Percentiles rank a stretch among this genome's conserved stretches.
Evolutionary conservation across 2,888 invertebrate species (phyloP).

Genomic region (Sycophila texana): DNA sequence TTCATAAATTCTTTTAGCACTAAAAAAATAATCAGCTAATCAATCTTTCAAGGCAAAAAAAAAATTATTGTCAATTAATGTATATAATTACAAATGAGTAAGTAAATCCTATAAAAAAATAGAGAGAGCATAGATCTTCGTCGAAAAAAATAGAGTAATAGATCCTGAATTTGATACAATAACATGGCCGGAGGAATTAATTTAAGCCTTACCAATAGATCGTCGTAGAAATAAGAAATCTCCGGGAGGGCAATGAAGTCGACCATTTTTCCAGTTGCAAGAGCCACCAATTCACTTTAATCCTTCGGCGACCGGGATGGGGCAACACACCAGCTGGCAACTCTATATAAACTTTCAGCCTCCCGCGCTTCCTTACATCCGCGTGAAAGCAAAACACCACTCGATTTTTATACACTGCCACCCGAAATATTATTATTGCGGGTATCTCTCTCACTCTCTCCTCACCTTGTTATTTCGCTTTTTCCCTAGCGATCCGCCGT

Average conservation of each 20-base stretch:
- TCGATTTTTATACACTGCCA: conserved; percentile 11
- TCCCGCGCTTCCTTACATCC: not conserved
- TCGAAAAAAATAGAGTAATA: no score
- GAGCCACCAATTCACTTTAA: conserved; percentile 34
- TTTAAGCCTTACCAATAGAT: conserved; percentile 66
- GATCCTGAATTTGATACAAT: not conserved
- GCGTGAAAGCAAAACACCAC: not conserved
- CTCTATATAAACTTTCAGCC: conserved; percentile 4
- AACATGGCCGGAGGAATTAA: not conserved
- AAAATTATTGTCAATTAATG: not conserved
- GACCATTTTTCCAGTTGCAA: conserved; percentile 65
- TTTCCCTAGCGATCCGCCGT: not conserved
- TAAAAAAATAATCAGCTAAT: no score
- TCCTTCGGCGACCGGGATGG: conserved; percentile 25
- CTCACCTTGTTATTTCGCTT: no score
- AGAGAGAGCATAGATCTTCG: no score
- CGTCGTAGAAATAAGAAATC: conserved; percentile 71
- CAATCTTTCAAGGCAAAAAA: no score
- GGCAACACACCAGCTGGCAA: not conserved
- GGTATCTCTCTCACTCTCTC: not conserved
- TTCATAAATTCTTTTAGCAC: no score
- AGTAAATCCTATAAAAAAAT: not conserved
- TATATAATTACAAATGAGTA: conserved; percentile 1
- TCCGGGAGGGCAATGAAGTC: conserved; percentile 72
- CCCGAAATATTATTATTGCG: not conserved